Base-by-base conservation (phyloP, 2,888 invertebrate species). In the Eilema depressum region DNA sequence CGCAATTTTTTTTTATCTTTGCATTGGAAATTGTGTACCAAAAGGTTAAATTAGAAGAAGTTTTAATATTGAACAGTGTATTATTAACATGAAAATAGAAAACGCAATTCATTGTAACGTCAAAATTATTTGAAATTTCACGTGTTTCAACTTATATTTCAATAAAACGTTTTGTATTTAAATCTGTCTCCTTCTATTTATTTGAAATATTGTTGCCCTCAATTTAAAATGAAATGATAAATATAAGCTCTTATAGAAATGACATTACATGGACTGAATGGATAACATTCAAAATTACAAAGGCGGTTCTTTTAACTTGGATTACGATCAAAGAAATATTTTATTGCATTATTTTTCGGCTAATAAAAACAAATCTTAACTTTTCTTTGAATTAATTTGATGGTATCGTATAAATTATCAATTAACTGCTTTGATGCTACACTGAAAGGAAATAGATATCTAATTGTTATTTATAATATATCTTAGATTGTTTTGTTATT, bases 11-110 rank as follows among this genome's bases (percentile, higher is more conserved):
- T 11, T 56, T n/a, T n/a, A n/a, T 8, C 25, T 63, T 76, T 65
- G 17, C 41, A 41, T 17, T 41, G 3, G 14, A 14, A 41, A 41
- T 41, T 41, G 17, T 41, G 17, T 17, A 17, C 17, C 11, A 37
- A 75, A 64, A 77, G 14, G 74, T 79, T 74, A 75, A n/a, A 72
- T 75, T 53, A 10, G 8, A 59, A 73, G 65, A 76, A 65, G n/a
- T 64, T 73, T 75, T 66, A 75, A 79, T 79, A 79, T 83, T 75
- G 78, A 71, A 62, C 33, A 25, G 67, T 79, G n/a, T n/a, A 53
- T n/a, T 3, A 17, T 2, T 20, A 4, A 20, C 7, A 14, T 17
- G 14, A 17, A 20, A 47, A 20, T 7, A 20, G 20, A 20, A 20
- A 76, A 77, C 75, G 23, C 75, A 77, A 64, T 70, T 78, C 63